A percentile compares a stretch with the other conserved stretches of the same genome.
These are phyloP conservation scores for Tridacna gigas DNA, from an alignment of 2,888 invertebrate genomes.

Conservation along the genomic window DNA sequence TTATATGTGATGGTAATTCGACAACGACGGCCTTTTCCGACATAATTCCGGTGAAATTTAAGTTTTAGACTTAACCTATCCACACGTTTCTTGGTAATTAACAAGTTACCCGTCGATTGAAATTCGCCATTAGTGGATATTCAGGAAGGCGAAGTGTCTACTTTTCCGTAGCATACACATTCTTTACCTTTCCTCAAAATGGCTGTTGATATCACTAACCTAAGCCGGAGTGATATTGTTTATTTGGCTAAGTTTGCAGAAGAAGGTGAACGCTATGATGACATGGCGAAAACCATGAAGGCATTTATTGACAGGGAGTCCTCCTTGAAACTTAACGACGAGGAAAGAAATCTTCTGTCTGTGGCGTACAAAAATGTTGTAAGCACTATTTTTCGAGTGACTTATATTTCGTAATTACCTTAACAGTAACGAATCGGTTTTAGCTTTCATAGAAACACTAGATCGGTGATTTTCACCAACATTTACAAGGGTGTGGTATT, in stretches of 20 bases:
- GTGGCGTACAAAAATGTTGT: constrained; percentile 99
- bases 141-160: not conserved
- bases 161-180: not conserved
- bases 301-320: constrained; percentile 94
- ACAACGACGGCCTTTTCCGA: too few relatives aligned
- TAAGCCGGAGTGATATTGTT: not conserved
- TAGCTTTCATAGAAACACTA: too few relatives aligned
- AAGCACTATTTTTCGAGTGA: constrained; percentile 86
- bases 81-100: too few relatives aligned
- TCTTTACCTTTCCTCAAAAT: not conserved
- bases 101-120: too few relatives aligned
- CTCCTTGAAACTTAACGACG: constrained; percentile 93
- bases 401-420: too few relatives aligned
- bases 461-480: too few relatives aligned
- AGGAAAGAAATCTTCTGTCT: constrained; percentile 98
- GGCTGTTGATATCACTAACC: not conserved
- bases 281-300: constrained; percentile 99
- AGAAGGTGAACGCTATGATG: constrained; percentile 98
- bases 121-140: not conserved
- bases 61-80: too few relatives aligned
- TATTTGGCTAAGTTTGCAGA: constrained; percentile 96
- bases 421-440: too few relatives aligned
- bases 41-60: too few relatives aligned
- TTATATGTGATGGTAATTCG: too few relatives aligned
- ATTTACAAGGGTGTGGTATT: not conserved